These are phyloP conservation scores for Megalops atlanticus DNA, from an alignment of 2,113 vertebrate species.

Conservation along the genomic window DNA sequence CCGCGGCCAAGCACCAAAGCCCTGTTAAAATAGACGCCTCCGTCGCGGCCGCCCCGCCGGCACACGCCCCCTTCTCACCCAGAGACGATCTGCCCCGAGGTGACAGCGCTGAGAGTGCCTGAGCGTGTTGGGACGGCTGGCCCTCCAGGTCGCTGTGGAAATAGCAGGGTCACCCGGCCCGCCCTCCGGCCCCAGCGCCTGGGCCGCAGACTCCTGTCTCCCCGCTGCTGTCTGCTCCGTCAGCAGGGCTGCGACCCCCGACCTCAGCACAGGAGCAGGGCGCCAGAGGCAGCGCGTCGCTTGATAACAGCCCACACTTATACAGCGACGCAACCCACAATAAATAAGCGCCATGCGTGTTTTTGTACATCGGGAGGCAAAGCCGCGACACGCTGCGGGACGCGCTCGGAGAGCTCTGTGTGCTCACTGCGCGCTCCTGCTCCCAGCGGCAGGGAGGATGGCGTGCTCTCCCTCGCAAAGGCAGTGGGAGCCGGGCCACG, in stretches of 20 bases:
- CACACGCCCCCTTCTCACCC: slow-evolving; percentile 30
- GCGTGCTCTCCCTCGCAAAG: not conserved
- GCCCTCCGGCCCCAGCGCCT: slow-evolving; percentile 41
- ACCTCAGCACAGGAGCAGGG: slow-evolving; percentile 54
- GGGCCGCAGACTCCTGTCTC: slow-evolving; percentile 54
- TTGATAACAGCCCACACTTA: slow-evolving; percentile 47
- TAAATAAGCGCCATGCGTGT: slow-evolving; percentile 55
- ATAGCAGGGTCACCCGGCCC: slow-evolving; percentile 7
- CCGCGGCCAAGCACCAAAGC: slow-evolving; percentile 11
- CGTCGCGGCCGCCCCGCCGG: slow-evolving; percentile 32
- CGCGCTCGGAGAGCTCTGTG: slow-evolving; percentile 2
- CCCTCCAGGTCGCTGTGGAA: slow-evolving; percentile 1
- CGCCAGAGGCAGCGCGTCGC: slow-evolving; percentile 54
- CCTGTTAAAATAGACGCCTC: slow-evolving; percentile 49
- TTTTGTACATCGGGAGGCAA: slow-evolving; percentile 44
- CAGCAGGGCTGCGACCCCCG: slow-evolving; percentile 57
- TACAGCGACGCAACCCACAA: slow-evolving; percentile 45
- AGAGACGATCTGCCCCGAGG: slow-evolving; percentile 38
- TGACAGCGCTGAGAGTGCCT: slow-evolving; percentile 17
- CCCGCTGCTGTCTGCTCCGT: slow-evolving; percentile 44
- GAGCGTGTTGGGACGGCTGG: not conserved
- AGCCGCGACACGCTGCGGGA: slow-evolving; percentile 22
- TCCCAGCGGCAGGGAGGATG: not conserved
- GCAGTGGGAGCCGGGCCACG: slow-evolving; percentile 12
- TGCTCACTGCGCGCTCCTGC: not conserved